Percentiles rank a stretch among this genome's conserved stretches.
phyloP scores from a whole-genome alignment of 1,140 invertebrate genomes.

The Bombus cullumanus region DNA sequence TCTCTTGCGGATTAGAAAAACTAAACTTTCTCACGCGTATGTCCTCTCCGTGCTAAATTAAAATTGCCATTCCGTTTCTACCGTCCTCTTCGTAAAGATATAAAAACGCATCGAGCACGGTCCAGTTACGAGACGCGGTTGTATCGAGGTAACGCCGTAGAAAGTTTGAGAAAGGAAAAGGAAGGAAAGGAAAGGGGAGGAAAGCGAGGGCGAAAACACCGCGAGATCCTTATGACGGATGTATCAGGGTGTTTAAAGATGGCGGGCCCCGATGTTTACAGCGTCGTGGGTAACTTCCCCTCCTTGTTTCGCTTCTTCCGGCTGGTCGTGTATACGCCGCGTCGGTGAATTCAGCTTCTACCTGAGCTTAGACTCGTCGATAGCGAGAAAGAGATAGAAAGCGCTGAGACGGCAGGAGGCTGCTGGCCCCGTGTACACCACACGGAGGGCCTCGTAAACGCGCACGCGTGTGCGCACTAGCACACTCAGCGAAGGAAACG shows the following conservation, averaged over 20 bases:
- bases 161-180: neutral
- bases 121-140: too few relatives aligned
- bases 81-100: too few relatives aligned
- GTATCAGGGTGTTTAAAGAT: slow-evolving; percentile 68
- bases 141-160: too few relatives aligned
- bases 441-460: neutral
- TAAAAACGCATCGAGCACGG: too few relatives aligned
- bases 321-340: slow-evolving; percentile 6
- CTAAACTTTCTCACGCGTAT: too few relatives aligned
- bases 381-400: neutral
- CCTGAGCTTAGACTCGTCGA: slow-evolving; percentile 47
- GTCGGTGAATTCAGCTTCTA: slow-evolving; percentile 31
- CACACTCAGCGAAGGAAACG: neutral
- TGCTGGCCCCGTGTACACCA: slow-evolving; percentile 27
- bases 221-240: neutral
- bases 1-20: too few relatives aligned
- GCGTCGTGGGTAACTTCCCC: slow-evolving; percentile 34
- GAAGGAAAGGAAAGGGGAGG: too few relatives aligned
- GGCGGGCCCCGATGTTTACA: slow-evolving; percentile 62
- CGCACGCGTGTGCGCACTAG: neutral
- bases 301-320: slow-evolving; percentile 37
- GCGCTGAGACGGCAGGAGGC: neutral
- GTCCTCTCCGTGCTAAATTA: too few relatives aligned
- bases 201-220: neutral
- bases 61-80: too few relatives aligned